Evolutionary conservation across 35 echinoderm and acorn worm genomes (phyloP), one percentile per base, ranked within the genome.

Genomic region (Diadema setosum): DNA sequence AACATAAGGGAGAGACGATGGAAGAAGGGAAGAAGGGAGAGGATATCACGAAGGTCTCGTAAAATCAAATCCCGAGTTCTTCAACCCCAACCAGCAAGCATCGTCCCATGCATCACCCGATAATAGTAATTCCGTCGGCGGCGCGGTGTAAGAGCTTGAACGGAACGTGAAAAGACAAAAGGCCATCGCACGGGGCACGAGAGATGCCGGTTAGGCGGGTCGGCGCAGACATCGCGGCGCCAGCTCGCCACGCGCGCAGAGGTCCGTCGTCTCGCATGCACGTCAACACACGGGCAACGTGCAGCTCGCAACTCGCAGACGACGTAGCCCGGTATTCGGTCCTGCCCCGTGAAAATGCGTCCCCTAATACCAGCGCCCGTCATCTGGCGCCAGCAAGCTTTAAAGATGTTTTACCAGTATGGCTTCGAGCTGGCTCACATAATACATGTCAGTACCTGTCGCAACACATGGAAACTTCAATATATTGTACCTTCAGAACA

Each of bases 101-200:
- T 67, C 63, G 27, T 31, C 63, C 17, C 23, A 12, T 55, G 12
- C 49, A 16, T n/a, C 49, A 16, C 49, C 0, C 21, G 27, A 26
- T 67, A 67, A 67, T 67, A 67, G 63, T 78, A 78, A 78, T 78
- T 78, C 73, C 73, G 40, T 44, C 73, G 73, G 73, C 73, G 73
- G 35, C 35, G 20, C n/a, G 40, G 73, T 67, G 20, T 67, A 34
- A 67, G 63, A 67, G 63, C 63, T 34, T 67, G 21, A 39, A 78
- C 40, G 73, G 73, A 78, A 78, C 73, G 73, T 78, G 73, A 78
- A 78, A 78, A 78, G 73, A 78, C 73, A 78, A 78, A 78, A 78
- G 73, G 73, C 73, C 73, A 78, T 78, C 73, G 35, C 40, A 78
- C 73, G 73, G 73, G 73, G 73, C 73, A 78, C 73, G 73, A 78